Evolutionary conservation across 2,888 invertebrate genomes (phyloP).

Genomic region (Carpatolechia fugitivella): DNA sequence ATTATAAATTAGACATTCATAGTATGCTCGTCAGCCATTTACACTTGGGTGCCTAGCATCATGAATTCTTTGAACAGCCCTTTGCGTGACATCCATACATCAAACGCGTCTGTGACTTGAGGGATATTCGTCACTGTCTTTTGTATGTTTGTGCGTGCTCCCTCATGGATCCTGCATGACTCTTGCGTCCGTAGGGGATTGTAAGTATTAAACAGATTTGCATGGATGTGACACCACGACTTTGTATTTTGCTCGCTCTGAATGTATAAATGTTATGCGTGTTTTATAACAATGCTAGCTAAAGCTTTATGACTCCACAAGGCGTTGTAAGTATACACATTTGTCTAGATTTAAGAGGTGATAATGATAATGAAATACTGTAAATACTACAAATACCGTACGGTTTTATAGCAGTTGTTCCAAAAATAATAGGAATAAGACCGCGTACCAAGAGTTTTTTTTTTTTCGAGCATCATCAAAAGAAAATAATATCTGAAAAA

Average conservation of each 20-base stretch:
- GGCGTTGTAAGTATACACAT: neutral
- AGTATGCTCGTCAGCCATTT: neutral
- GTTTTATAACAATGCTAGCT: neutral
- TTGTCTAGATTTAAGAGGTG: neutral
- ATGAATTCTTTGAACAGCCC: conserved; percentile 1
- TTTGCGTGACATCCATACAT: conserved; percentile 22
- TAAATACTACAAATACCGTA: no score
- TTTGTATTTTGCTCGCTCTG: neutral
- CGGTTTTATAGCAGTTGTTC: no score
- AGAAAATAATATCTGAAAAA: no score
- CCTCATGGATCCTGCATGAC: conserved; percentile 71
- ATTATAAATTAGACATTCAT: neutral
- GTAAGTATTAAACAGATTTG: conserved; percentile 62
- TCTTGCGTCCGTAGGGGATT: conserved; percentile 71
- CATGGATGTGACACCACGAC: conserved; percentile 32
- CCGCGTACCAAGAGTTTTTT: no score
- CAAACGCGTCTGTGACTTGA: conserved; percentile 15
- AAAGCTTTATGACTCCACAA: neutral
- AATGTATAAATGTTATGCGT: neutral
- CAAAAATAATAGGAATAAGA: no score
- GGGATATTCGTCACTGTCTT: conserved; percentile 46
- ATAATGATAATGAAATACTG: neutral
- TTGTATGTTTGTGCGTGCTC: conserved; percentile 65
- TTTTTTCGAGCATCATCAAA: no score
- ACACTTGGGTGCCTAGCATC: neutral